Base-by-base conservation (phyloP, 2,888 invertebrate genomes). In the Drosophila gaucha region DNA sequence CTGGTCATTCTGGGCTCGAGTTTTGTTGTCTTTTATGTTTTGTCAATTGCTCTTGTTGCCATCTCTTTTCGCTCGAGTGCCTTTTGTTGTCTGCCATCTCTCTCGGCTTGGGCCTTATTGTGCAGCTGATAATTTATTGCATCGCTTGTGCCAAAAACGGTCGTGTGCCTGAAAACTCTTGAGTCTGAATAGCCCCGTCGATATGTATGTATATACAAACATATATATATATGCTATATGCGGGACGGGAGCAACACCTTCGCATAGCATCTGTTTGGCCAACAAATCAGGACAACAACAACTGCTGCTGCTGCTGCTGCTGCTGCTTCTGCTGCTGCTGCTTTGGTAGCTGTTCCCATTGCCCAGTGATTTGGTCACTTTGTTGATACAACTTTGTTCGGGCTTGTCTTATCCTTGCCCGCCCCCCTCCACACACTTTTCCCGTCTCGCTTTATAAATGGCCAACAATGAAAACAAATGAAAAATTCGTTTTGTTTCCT, bases 81-180 rank as follows among this genome's bases (percentile, higher is more conserved):
- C 46, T 22, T 46, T 46, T 46, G 62, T 76, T 67, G 65, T 63
- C 66, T 10, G 64, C 77, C 55, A 63, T 86, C 70, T 68, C 70
- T 51, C 14, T 55, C 36, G 20, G 31, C 30, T n/a, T 22, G 31
- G 43, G 73, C 54, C 30, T 77, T 56, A 57, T 74, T 80, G 60
- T 82, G 74, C 64, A 73, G 72, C 86, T 77, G 78, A 88, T 89
- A 89, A 89, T 89, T 89, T 89, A 89, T 89, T 72, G 77, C 89
- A 73, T 69, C 75, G 78, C 77, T 83, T 78, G 87, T 64, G 70
- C 86, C 80, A 67, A 77, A 84, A 85, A 85, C 70, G 67, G 88
- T 86, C 86, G 84, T 86, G 88, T 88, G 86, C 88, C 86, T 74
- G 65, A 74, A 59, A 50, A 70, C 71, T 72, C 79, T 80, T 55